These are phyloP conservation scores for Stenurella melanura DNA, from an alignment of 2,888 invertebrate species.

Conservation along the genomic window DNA sequence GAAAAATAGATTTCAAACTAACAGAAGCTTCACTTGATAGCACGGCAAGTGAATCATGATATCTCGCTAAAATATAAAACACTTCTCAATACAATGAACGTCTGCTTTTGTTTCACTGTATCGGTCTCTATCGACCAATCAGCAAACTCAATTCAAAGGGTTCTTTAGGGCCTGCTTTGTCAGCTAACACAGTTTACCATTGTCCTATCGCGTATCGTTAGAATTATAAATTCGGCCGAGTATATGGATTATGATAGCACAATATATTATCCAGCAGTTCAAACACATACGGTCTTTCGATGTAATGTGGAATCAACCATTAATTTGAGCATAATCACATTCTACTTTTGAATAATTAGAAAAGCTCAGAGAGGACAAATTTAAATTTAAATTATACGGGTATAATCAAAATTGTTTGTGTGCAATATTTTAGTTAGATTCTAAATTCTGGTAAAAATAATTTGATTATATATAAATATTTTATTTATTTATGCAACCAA, in stretches of 20 bases:
- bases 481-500: not conserved
- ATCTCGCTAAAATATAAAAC: slow-evolving; percentile 55
- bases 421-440: not conserved
- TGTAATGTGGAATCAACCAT: not conserved
- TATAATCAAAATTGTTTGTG: not conserved
- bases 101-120: slow-evolving; percentile 66
- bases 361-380: not conserved
- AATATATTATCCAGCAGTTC: slow-evolving; percentile 16
- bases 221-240: slow-evolving; percentile 39
- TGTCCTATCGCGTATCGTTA: slow-evolving; percentile 63
- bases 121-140: slow-evolving; percentile 66
- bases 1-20: slow-evolving; percentile 27
- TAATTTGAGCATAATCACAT: not conserved
- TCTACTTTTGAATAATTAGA: not conserved
- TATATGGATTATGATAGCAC: slow-evolving; percentile 29
- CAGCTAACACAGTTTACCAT: slow-evolving; percentile 66
- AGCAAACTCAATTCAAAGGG: slow-evolving; percentile 66
- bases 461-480: too few species aligned
- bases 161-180: slow-evolving; percentile 65
- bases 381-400: not conserved
- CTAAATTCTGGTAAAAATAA: not conserved
- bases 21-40: slow-evolving; percentile 25
- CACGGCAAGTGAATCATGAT: slow-evolving; percentile 32
- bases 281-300: slow-evolving; percentile 21
- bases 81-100: slow-evolving; percentile 65